Evolutionary conservation across 2,113 vertebrate species (phyloP).

Genomic region (Sylvia atricapilla): DNA sequence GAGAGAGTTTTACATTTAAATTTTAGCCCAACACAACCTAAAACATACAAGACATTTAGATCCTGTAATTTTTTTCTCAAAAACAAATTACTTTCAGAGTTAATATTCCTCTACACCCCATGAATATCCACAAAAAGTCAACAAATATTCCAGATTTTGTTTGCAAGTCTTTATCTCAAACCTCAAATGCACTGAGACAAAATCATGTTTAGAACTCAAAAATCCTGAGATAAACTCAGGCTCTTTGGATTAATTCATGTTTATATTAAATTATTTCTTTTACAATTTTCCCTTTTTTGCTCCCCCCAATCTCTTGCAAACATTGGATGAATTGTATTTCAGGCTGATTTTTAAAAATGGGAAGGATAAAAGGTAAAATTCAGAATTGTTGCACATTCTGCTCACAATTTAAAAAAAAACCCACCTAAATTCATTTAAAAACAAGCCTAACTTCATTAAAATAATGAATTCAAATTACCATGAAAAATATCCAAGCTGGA

Average conservation of each 20-base stretch:
- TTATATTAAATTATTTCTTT: neutral
- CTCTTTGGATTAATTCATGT: neutral
- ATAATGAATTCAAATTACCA: constrained; percentile 73
- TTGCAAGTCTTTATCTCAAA: neutral
- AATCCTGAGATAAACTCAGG: neutral
- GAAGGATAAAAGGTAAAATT: neutral
- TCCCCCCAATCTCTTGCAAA: neutral
- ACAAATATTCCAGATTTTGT: neutral
- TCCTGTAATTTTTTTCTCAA: accelerated
- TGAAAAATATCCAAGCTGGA: constrained; percentile 91
- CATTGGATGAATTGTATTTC: neutral
- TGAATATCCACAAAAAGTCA: neutral
- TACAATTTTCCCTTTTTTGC: neutral
- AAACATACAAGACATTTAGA: neutral
- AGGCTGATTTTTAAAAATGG: neutral
- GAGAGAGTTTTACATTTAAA: neutral
- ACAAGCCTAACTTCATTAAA: neutral
- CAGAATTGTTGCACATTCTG: neutral
- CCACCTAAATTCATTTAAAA: neutral
- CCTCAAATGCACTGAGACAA: neutral
- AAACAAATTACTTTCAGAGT: neutral
- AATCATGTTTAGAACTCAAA: neutral
- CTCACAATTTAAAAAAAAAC: neutral
- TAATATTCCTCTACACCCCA: neutral
- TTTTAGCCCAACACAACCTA: neutral